These are phyloP conservation scores for Planiliza haematocheilus DNA, from an alignment of 2,113 vertebrate genomes.

Conservation along the genomic window DNA sequence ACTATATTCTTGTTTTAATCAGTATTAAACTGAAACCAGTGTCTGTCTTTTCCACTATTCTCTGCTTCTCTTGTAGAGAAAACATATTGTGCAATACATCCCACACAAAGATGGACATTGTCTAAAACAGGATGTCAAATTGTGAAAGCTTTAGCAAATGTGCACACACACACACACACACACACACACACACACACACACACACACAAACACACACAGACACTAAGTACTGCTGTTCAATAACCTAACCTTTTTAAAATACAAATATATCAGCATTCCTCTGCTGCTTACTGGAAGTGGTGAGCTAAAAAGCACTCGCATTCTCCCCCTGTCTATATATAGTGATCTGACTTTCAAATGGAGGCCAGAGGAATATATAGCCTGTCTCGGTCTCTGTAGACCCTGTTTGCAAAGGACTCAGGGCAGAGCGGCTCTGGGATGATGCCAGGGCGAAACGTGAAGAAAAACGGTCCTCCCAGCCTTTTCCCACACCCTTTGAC, in stretches of 20 bases:
- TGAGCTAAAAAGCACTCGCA: constrained; percentile 37
- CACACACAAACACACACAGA: neutral
- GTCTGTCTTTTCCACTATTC: neutral
- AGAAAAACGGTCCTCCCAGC: constrained; percentile 41
- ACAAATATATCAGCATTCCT: constrained; percentile 44
- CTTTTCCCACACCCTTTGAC: constrained; percentile 78
- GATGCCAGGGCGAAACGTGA: constrained; percentile 56
- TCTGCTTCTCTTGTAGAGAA: neutral
- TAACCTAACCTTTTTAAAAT: constrained; percentile 36
- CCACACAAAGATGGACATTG: constrained; percentile 6
- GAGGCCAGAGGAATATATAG: constrained; percentile 72
- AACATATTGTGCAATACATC: neutral
- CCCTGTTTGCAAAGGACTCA: constrained; percentile 40
- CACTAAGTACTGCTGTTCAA: constrained; percentile 14
- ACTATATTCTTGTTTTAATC: neutral
- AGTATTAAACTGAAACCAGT: neutral
- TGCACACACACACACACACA: neutral
- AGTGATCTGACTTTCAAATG: constrained; percentile 69
- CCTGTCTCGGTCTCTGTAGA: constrained; percentile 51
- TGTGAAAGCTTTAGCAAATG: constrained; percentile 14
- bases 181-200: constrained; percentile 19
- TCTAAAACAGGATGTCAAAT: neutral
- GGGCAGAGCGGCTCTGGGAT: constrained; percentile 40
- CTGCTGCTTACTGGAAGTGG: constrained; percentile 41
- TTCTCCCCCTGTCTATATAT: constrained; percentile 63